Percentiles rank a stretch among this genome's conserved stretches.
These are phyloP conservation scores for Phyllopteryx taeniolatus DNA, from an alignment of 2,113 vertebrate species.

Conservation along the genomic window DNA sequence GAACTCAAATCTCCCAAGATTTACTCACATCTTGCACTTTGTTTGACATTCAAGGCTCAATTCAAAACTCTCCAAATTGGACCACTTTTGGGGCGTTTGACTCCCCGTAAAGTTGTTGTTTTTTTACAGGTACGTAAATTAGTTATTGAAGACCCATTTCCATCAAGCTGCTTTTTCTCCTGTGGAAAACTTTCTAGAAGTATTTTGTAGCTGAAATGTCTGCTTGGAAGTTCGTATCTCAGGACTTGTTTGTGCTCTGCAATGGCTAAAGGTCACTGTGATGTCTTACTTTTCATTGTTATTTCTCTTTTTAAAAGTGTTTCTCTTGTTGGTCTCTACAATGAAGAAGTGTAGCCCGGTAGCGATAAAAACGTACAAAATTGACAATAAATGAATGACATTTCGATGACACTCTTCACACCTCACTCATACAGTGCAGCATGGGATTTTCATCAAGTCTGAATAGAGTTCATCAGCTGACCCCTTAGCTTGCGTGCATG, in stretches of 20 bases:
- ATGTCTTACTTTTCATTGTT: constrained; percentile 1
- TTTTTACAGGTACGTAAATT: too few species aligned
- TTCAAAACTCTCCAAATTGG: too few species aligned
- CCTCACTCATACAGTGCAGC: constrained; percentile 46
- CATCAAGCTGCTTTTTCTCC: not conserved
- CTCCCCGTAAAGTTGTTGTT: too few species aligned
- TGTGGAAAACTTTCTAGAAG: not conserved
- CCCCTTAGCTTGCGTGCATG: not conserved
- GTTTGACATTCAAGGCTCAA: too few species aligned
- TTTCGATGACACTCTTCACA: constrained; percentile 45
- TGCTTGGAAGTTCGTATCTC: not conserved
- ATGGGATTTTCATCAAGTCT: constrained; percentile 53
- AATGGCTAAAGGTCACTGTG: constrained; percentile 12
- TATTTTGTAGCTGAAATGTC: not conserved
- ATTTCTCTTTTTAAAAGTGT: constrained; percentile 16
- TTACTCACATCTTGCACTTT: too few species aligned
- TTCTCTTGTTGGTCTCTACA: not conserved
- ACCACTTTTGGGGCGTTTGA: too few species aligned
- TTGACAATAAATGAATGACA: not conserved
- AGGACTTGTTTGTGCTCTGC: not conserved
- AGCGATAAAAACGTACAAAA: not conserved
- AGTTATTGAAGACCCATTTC: not conserved
- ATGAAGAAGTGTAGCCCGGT: not conserved
- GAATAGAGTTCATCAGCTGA: not conserved
- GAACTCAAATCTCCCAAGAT: too few species aligned